Base-by-base conservation (phyloP, 2,888 invertebrate genomes). In the Patella caerulea region DNA sequence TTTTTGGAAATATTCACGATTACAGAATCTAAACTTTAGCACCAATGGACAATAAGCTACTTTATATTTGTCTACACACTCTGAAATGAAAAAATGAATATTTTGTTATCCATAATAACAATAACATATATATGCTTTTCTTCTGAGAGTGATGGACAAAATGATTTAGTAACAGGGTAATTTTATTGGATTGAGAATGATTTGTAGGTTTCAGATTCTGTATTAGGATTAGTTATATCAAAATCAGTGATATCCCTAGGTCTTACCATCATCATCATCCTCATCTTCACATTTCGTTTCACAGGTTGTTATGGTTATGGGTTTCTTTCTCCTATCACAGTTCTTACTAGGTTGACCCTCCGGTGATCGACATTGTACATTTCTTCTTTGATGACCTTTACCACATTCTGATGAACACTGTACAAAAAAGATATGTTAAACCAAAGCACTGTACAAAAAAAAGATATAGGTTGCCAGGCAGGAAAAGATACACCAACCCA, bases 31-130 rank as follows among this genome's bases (percentile, higher is more conserved):
- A 79, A 88, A 90, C 77, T 88, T 88, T 59, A 89, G 81, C 45
- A 91, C 90, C 56, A 90, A 83, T 1, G 89, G 90, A 77, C 91
- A 91, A 82, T 90, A 91, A n/a, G 88, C 88, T 19, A 90, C 89
- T 72, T 85, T 86, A 77, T 87, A 87, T 77, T 87, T 88, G 81
- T 91, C 90, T 45, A 84, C 84, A 78, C 88, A 89, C 52, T 86
- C 90, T 90, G 87, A 74, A 87, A 85, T 74, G 56, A 59, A 24
- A 55, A 24, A 45, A 45, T 9, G 0, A 9, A 45, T 45, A 45
- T 45, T 45, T 45, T 45, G 45, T 45, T 9, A 45, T 7, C 45
- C 7, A 45, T 45, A 1, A 45, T 45, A 45, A 45, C 45, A 45
- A 45, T 45, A 24, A 24, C 24, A 45, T 45, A 45, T 34, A 45